A percentile compares a stretch with the other conserved stretches of the same genome.
phyloP scores from a whole-genome alignment of 2,888 invertebrate species.

The Heliothis peltigera region DNA sequence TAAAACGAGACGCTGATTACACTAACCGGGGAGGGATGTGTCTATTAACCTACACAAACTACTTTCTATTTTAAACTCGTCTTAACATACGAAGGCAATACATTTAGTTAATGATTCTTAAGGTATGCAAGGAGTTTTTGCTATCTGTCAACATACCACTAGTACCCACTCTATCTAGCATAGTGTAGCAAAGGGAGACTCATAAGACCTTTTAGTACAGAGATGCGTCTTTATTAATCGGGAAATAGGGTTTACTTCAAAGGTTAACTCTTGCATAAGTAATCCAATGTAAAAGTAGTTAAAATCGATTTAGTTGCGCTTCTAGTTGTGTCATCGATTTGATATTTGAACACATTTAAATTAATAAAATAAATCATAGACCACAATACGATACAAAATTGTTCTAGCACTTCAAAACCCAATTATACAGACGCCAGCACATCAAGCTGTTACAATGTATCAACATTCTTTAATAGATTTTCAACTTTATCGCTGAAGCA shows the following conservation, averaged over 20 bases:
- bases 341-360: not conserved
- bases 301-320: not conserved
- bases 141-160: slow-evolving; percentile 40
- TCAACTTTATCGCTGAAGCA: too few relatives aligned
- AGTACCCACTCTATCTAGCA: slow-evolving; percentile 2
- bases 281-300: not conserved
- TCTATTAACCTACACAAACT: slow-evolving; percentile 56
- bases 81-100: slow-evolving; percentile 56
- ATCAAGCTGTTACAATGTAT: too few relatives aligned
- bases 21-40: slow-evolving; percentile 55
- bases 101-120: slow-evolving; percentile 58
- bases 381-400: not conserved
- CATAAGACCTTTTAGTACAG: not conserved
- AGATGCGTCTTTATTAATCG: not conserved
- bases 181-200: not conserved
- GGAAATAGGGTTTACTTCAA: not conserved
- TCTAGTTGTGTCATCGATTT: slow-evolving; percentile 2
- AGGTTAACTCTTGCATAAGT: slow-evolving; percentile 17
- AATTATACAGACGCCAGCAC: too few relatives aligned
- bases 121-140: slow-evolving; percentile 51
- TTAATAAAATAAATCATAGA: not conserved
- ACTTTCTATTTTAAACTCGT: slow-evolving; percentile 64
- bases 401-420: not conserved
- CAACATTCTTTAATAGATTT: too few relatives aligned
- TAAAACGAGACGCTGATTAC: slow-evolving; percentile 54